Conservation (phyloP, 1,140 invertebrate species). For the Antheraea pernyi region DNA sequence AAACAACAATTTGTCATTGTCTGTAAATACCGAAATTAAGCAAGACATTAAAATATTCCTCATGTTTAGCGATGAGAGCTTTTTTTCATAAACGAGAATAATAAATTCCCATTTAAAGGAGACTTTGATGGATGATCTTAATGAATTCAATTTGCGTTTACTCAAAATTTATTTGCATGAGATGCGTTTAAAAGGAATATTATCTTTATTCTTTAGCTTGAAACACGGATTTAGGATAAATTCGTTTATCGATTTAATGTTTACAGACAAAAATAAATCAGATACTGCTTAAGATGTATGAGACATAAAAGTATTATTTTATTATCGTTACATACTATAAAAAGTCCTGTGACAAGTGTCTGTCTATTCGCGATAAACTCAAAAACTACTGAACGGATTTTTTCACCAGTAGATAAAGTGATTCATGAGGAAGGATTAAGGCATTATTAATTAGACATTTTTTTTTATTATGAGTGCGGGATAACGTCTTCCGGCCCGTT, state of each 20-base stretch:
- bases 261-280: no score
- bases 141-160: slow-evolving; percentile 35
- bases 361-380: no score
- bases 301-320: no score
- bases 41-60: slow-evolving; percentile 34
- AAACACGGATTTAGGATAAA: background rate
- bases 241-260: background rate
- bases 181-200: background rate
- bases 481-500: no score
- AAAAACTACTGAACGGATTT: no score
- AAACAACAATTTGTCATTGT: slow-evolving; percentile 27
- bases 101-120: slow-evolving; percentile 28
- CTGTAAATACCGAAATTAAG: slow-evolving; percentile 21
- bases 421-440: no score
- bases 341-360: no score
- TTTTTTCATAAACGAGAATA: slow-evolving; percentile 30
- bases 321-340: no score
- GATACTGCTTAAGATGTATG: no score
- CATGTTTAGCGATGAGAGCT: slow-evolving; percentile 26
- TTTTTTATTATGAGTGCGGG: no score
- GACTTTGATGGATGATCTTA: slow-evolving; percentile 41
- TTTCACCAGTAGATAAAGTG: no score
- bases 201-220: background rate
- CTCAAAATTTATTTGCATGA: slow-evolving; percentile 9
- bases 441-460: no score